phyloP scores from a whole-genome alignment of 2,113 vertebrate species.

The Syngnathoides biaculeatus region DNA sequence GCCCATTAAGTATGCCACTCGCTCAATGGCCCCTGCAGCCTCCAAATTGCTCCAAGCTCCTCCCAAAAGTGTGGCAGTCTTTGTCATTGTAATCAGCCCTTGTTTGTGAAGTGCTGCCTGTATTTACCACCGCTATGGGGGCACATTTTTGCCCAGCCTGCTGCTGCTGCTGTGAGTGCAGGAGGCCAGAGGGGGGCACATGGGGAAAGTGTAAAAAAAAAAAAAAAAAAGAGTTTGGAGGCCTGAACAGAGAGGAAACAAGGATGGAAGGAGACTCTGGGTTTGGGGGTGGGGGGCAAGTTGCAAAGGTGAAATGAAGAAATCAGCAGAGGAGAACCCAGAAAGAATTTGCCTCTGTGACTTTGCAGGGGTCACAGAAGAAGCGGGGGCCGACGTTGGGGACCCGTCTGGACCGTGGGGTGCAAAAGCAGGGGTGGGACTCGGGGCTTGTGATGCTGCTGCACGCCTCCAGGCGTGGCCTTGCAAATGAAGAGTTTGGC shows the following conservation, averaged over 20 bases:
- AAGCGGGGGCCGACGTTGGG: background rate
- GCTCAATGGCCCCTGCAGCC: slow-evolving; percentile 83
- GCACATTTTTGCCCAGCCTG: slow-evolving; percentile 69
- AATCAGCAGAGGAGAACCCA: slow-evolving; percentile 24
- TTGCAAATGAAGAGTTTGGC: slow-evolving; percentile 2
- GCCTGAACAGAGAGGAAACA: slow-evolving; percentile 23
- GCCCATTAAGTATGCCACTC: slow-evolving; percentile 90
- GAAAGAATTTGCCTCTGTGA: slow-evolving; percentile 44
- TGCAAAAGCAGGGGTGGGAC: slow-evolving; percentile 2
- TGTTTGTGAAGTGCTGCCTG: slow-evolving; percentile 79
- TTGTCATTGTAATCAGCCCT: slow-evolving; percentile 90
- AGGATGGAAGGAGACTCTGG: background rate
- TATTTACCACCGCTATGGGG: slow-evolving; percentile 74
- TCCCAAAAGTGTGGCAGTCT: slow-evolving; percentile 91
- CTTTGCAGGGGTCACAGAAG: slow-evolving; percentile 22
- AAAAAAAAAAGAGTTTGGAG: too few species aligned
- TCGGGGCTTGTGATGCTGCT: slow-evolving; percentile 12
- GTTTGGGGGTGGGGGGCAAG: slow-evolving; percentile 23
- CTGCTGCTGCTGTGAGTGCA: slow-evolving; percentile 48
- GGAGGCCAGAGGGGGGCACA: slow-evolving; percentile 37
- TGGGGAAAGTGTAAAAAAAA: slow-evolving; percentile 44
- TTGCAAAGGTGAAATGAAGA: slow-evolving; percentile 37
- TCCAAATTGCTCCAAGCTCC: slow-evolving; percentile 81
- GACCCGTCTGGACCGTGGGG: slow-evolving; percentile 20
- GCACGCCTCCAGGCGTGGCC: slow-evolving; percentile 14